A percentile compares a stretch with the other conserved stretches of the same genome.
phyloP scores from a whole-genome alignment of 2,888 invertebrate genomes.

The Idaea dimidiata region DNA sequence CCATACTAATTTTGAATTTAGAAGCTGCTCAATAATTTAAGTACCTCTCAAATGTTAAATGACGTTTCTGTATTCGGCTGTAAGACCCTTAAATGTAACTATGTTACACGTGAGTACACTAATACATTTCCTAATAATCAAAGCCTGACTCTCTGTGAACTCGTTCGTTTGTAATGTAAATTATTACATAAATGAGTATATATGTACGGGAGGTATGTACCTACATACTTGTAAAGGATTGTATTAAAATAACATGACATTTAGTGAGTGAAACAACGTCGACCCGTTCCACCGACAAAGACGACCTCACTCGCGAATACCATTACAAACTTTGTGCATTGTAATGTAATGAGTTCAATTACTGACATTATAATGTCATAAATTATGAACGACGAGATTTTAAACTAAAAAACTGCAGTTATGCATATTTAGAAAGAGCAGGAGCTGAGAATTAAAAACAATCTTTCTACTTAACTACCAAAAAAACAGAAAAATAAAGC shows the following conservation, averaged over 20 bases:
- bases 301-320: not conserved
- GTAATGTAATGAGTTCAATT: not conserved
- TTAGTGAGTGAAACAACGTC: not conserved
- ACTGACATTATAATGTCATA: not conserved
- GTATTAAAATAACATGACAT: not conserved
- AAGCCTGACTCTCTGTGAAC: not conserved
- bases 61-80: too few relatives aligned
- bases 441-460: not conserved
- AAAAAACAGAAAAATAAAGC: slow-evolving; percentile 47
- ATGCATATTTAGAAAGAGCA: not conserved
- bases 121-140: not conserved
- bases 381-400: not conserved
- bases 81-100: too few relatives aligned
- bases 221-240: too few relatives aligned
- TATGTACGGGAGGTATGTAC: too few relatives aligned
- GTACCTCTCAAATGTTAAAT: too few relatives aligned
- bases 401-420: not conserved
- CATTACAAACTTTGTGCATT: not conserved
- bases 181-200: not conserved
- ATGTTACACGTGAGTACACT: too few relatives aligned
- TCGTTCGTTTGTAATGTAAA: not conserved
- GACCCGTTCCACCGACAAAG: not conserved
- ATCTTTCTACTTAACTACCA: slow-evolving; percentile 20
- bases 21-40: too few relatives aligned
- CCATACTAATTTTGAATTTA: too few relatives aligned